Percentiles rank a stretch among this genome's conserved stretches.
phyloP scores from a whole-genome alignment of 1,140 invertebrate genomes.

The Lasioglossum albipes region DNA sequence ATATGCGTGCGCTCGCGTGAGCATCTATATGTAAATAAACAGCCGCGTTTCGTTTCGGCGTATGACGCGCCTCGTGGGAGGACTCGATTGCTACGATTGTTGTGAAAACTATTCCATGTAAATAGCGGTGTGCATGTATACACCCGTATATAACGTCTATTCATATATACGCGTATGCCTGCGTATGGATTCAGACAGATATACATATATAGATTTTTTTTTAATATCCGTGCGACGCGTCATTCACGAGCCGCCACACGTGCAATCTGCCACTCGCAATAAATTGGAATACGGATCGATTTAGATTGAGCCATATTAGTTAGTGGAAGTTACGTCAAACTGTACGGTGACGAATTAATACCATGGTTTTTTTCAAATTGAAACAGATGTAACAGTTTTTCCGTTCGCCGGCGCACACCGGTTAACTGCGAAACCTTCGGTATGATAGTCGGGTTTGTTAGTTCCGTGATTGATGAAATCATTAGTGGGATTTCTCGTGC shows the following conservation, averaged over 20 bases:
- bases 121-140: neutral
- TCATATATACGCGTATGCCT: neutral
- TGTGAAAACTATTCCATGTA: conserved; percentile 28
- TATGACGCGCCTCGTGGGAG: conserved; percentile 25
- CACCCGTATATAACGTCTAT: no score
- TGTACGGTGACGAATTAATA: conserved; percentile 20
- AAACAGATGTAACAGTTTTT: neutral
- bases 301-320: conserved; percentile 32
- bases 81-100: conserved; percentile 33
- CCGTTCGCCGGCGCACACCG: neutral
- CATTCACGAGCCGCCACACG: conserved; percentile 10
- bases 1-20: no score
- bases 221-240: neutral
- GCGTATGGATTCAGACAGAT: neutral
- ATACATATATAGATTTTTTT: neutral
- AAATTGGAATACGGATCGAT: conserved; percentile 31
- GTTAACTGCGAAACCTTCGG: neutral
- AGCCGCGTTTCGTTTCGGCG: conserved; percentile 12
- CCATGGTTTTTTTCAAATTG: conserved; percentile 15
- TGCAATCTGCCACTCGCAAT: conserved; percentile 3
- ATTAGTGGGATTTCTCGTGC: neutral
- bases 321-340: conserved; percentile 12
- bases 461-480: neutral
- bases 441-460: neutral
- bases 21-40: conserved; percentile 30